Evolutionary conservation across 1,140 invertebrate genomes (phyloP).

Genomic region (Drosophila ogumai): DNA sequence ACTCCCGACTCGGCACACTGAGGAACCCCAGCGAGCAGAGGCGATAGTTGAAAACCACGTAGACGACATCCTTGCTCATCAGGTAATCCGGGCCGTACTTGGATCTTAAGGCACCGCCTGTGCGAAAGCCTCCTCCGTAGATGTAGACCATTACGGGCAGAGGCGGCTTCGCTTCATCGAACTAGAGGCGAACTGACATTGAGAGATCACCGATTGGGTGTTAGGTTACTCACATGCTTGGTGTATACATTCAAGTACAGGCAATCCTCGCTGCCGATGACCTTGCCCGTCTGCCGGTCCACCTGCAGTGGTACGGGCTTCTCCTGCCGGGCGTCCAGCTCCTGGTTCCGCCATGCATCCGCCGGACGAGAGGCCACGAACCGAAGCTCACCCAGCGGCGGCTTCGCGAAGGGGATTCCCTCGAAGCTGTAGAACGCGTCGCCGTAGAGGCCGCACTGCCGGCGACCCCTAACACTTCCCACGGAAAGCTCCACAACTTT

Average conservation of each 20-base stretch:
- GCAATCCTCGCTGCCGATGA: constrained; percentile 69
- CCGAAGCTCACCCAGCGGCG: constrained; percentile 87
- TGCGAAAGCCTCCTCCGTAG: constrained; percentile 88
- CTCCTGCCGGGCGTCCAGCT: constrained; percentile 83
- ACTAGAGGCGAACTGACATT: constrained; percentile 21
- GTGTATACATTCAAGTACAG: constrained; percentile 67
- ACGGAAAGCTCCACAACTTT: constrained; percentile 61
- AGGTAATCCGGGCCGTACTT: constrained; percentile 88
- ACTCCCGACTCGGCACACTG: constrained; percentile 82
- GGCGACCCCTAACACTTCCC: constrained; percentile 62
- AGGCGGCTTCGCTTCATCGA: constrained; percentile 40
- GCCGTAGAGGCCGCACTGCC: constrained; percentile 49
- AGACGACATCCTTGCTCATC: constrained; percentile 87
- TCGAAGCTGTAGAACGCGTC: constrained; percentile 81
- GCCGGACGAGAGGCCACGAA: constrained; percentile 87
- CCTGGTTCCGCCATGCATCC: constrained; percentile 85
- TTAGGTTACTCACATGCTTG: constrained; percentile 61
- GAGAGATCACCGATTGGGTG: neutral
- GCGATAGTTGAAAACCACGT: constrained; percentile 90
- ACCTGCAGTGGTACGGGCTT: constrained; percentile 43
- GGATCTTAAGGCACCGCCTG: constrained; percentile 83
- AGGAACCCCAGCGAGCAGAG: constrained; percentile 88
- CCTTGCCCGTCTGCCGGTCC: constrained; percentile 2
- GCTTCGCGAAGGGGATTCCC: constrained; percentile 89
- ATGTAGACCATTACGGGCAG: constrained; percentile 89